These are phyloP conservation scores for Nematolebias whitei DNA, from an alignment of 2,113 vertebrate species.

Conservation along the genomic window DNA sequence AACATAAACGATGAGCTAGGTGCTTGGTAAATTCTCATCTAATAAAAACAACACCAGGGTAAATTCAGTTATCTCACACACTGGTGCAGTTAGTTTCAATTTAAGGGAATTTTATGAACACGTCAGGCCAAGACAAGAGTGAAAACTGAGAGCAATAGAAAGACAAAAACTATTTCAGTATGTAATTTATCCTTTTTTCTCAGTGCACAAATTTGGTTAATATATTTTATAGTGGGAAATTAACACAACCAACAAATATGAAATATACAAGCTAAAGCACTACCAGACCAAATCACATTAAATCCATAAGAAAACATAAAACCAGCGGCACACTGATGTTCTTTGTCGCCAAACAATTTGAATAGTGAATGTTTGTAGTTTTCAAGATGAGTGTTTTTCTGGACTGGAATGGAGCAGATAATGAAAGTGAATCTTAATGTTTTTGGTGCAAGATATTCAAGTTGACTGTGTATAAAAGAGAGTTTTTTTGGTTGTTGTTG, in stretches of 20 bases:
- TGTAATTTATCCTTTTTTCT: neutral
- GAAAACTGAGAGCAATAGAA: neutral
- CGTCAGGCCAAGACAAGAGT: neutral
- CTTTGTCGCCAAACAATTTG: too few species aligned
- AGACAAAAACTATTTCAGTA: neutral
- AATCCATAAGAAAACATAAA: neutral
- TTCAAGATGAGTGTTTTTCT: too few species aligned
- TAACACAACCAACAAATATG: neutral
- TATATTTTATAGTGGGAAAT: neutral
- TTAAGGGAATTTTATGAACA: constrained; percentile 2
- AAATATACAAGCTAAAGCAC: neutral
- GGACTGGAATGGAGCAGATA: too few species aligned
- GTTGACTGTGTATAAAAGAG: too few species aligned
- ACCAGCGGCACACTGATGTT: too few species aligned
- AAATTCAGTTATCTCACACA: constrained; percentile 6
- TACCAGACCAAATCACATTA: neutral
- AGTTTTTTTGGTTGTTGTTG: too few species aligned
- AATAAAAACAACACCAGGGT: neutral
- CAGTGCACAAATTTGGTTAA: neutral
- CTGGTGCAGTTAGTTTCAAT: neutral
- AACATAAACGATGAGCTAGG: neutral
- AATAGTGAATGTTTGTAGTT: too few species aligned
- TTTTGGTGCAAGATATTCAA: too few species aligned
- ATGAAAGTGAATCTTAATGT: too few species aligned
- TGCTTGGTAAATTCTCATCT: neutral